A percentile compares a stretch with the other conserved stretches of the same genome.
Evolutionary conservation across 2,797 vertebrate genomes (phyloP).

Genomic region (Heterohyrax brucei): DNA sequence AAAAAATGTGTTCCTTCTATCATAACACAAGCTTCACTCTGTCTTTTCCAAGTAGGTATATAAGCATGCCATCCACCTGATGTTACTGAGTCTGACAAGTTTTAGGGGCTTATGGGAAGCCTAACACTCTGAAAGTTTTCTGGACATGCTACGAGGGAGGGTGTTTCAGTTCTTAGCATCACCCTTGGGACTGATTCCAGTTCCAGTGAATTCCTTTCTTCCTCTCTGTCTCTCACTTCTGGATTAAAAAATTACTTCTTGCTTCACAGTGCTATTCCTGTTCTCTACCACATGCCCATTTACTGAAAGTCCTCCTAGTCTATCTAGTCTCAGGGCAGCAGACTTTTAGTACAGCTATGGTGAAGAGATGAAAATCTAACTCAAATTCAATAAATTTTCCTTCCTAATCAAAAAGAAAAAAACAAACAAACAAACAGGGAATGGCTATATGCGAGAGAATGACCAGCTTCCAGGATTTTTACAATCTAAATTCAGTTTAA

Average conservation of each 20-base stretch:
- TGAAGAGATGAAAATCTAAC: too few species aligned
- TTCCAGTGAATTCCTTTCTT: neutral
- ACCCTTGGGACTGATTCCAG: neutral
- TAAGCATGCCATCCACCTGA: neutral
- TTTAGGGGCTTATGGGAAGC: neutral
- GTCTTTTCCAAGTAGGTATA: neutral
- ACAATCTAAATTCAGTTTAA: too few species aligned
- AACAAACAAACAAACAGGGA: too few species aligned
- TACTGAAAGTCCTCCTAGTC: neutral
- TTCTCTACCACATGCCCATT: neutral
- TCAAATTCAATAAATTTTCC: too few species aligned
- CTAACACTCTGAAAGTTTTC: neutral
- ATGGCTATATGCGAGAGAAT: too few species aligned
- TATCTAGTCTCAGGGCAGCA: neutral
- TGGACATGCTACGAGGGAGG: neutral
- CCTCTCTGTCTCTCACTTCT: neutral
- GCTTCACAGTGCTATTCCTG: neutral
- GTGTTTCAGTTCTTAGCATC: neutral
- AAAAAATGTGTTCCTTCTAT: neutral
- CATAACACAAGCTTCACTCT: neutral
- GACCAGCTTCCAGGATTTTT: too few species aligned
- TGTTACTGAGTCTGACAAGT: neutral
- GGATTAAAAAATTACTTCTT: neutral
- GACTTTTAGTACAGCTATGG: neutral
- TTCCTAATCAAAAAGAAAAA: too few species aligned